Conservation (phyloP, 2,113 vertebrate genomes). For the Microtus ochrogaster region DNA sequence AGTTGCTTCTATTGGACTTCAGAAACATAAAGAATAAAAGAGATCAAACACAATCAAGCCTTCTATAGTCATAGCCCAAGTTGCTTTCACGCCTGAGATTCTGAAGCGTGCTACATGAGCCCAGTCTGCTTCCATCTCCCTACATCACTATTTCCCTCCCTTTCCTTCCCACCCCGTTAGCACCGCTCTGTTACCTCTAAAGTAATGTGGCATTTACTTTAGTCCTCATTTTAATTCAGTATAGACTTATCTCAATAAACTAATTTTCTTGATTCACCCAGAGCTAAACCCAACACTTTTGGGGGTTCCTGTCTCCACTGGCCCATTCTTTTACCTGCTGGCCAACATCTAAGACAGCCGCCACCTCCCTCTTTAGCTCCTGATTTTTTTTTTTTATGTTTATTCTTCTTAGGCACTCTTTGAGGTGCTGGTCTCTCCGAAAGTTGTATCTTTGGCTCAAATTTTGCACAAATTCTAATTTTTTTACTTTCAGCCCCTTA, state of each 20-base stretch:
- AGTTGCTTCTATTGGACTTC: not conserved
- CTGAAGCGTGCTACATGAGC: not conserved
- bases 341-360: rapidly evolving
- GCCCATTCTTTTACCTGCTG: rapidly evolving
- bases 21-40: not conserved
- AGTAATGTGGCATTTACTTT: not conserved
- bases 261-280: not conserved
- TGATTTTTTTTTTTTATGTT: not conserved
- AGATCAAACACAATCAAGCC: not conserved
- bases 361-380: not conserved
- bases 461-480: not conserved
- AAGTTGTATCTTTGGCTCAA: not conserved
- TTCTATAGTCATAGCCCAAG: no score
- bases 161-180: no score
- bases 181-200: not conserved
- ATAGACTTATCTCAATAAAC: not conserved
- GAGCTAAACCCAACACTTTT: not conserved
- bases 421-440: not conserved
- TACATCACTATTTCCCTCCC: not conserved
- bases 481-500: not conserved
- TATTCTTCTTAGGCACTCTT: not conserved
- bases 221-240: not conserved
- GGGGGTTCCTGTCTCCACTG: rapidly evolving
- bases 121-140: not conserved
- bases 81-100: not conserved